Evolutionary conservation across 2,113 vertebrate genomes (phyloP), one percentile per base, ranked within the genome.

Genomic region (Verasper variegatus): DNA sequence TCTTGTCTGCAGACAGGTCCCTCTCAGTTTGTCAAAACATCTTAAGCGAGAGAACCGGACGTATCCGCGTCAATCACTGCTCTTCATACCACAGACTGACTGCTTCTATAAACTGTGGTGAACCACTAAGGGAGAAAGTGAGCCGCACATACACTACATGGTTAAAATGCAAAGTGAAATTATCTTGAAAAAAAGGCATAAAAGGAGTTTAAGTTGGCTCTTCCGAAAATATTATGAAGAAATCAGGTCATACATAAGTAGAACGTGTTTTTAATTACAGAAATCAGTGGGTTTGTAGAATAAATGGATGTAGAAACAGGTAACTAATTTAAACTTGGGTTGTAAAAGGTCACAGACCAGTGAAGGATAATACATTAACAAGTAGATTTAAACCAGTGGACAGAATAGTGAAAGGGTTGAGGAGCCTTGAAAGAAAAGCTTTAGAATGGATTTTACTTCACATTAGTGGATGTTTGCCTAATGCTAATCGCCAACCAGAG

Each of bases 191-290:
- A 31, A 2, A 10, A 9, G 10, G 10, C 35, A 10, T 37, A 37
- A 8, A 37, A 37, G 2, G 72, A 68, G 67, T 74, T 74, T 17
- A 78, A 67, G 62, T 82, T 68, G 71, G 62, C 45, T 72, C 40
- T 15, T 74, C 61, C 67, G 58, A 42, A 66, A 71, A 85, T 73
- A 69, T 59, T 76, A 14, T 52, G 24, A 76, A 76, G 59, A 23
- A 83, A 67, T 71, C 55, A 71, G 70, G 74, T 74, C 60, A 60
- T 21, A 14, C 70, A 71, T 55, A 31, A 31, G 31, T 31, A 31
- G 6, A 31, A 5, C 6, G 31, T 31, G 27, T 31, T 31, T 31
- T 7, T 31, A 62, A 67, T 64, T 59, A 68, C 47, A 61, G 3
- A 58, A 67, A 70, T 63, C 10, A 20, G 45, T 40, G n/a, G 9